Conservation (phyloP, 2,888 invertebrate species). For the Holacanthella duospinosa region DNA sequence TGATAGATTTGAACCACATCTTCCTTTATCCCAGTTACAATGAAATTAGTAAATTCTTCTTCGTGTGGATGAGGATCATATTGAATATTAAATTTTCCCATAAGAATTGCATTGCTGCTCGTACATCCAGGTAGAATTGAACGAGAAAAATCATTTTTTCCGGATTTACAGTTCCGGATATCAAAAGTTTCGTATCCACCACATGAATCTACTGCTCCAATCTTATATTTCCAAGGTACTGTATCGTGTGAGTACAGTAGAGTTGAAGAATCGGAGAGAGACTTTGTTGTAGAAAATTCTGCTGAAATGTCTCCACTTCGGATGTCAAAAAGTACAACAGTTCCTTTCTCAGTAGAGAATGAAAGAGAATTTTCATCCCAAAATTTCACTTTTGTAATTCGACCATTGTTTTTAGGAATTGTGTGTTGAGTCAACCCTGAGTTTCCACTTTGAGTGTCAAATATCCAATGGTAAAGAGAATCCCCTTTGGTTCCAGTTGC, state of each 20-base stretch:
- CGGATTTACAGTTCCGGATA: conserved; percentile 14
- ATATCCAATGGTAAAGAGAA: conserved; percentile 16
- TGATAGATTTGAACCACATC: conserved; percentile 27
- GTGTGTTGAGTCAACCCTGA: neutral
- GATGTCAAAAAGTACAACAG: conserved; percentile 22
- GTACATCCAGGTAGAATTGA: conserved; percentile 12
- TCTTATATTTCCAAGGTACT: conserved; percentile 14
- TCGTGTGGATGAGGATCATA: conserved; percentile 11
- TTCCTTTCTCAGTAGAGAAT: conserved; percentile 24
- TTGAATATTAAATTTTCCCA: conserved; percentile 33
- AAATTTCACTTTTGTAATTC: conserved; percentile 21
- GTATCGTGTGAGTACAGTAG: neutral
- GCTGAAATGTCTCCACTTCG: conserved; percentile 12
- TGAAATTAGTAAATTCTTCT: conserved; percentile 23
- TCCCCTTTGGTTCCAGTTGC: conserved; percentile 13
- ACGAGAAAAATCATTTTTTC: neutral
- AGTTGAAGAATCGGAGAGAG: neutral
- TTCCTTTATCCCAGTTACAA: conserved; percentile 31
- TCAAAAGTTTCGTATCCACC: conserved; percentile 31
- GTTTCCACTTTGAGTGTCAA: conserved; percentile 2
- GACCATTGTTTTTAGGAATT: neutral
- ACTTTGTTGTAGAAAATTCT: conserved; percentile 13
- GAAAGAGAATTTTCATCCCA: conserved; percentile 26
- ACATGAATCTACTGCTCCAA: conserved; percentile 29
- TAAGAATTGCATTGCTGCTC: conserved; percentile 14